Base-by-base conservation (phyloP, 1,140 invertebrate genomes). In the Phocides pigmalion region DNA sequence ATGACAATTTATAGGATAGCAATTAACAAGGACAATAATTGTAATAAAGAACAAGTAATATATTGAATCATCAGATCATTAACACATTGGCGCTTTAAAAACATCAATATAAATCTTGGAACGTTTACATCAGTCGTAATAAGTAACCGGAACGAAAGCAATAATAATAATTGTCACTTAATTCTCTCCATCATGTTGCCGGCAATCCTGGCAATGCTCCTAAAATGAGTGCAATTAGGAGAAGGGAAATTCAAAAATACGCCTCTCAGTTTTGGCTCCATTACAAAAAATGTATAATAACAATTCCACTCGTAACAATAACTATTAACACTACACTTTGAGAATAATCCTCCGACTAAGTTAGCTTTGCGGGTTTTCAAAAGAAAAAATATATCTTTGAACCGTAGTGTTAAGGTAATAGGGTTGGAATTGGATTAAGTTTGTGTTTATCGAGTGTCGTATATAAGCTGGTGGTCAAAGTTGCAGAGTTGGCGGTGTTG, bases 281-380 rank as follows among this genome's bases (percentile, higher is more conserved):
- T 72, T 72, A 69, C 74, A 79, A 81, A 81, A 79, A 77, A 72
- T 72, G 69, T 67, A 72, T 72, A 77, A 82, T 79, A 82, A 82
- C 77, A 79, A 76, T 80, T 79, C 68, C 66, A 68, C 53, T 47
- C 68, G 70, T 66, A 69, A 81, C 67, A 71, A 65, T 81, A 71
- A 76, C 80, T 75, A 76, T 82, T 79, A 80, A 80, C 80, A 82
- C 73, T 61, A 61, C 58, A 61, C 58, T 79, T 74, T 74, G 71
- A 69, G 70, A 76, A 72, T 74, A 74, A 79, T 69, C 61, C 63
- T 32, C 37, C 17, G 25, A 41, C 76, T 49, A 66, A 59, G 0
- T 65, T 74, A 47, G 6, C 22, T 11, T 28, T 64, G 22, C 37
- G 0, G 28, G 8, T 54, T 2, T 14, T 14, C 4, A 8, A n/a